Conservation (phyloP, 2,113 vertebrate species). For the Gorilla gorilla region DNA sequence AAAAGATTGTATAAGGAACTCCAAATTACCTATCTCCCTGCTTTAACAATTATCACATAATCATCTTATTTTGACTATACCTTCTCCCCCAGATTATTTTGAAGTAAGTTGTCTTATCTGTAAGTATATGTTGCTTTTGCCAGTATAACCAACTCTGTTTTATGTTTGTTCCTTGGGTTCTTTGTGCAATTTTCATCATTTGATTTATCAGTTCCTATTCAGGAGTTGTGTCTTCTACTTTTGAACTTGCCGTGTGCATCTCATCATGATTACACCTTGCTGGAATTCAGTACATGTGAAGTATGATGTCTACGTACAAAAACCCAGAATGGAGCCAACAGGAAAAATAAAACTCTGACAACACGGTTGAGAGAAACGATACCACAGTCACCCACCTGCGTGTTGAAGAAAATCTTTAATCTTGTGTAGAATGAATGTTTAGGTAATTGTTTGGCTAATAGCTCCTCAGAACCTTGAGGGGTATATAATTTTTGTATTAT, state of each 20-base stretch:
- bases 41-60: background rate
- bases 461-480: background rate
- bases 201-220: background rate
- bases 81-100: background rate
- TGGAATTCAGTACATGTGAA: constrained; percentile 23
- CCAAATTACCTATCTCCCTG: background rate
- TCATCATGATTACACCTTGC: background rate
- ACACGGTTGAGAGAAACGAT: background rate
- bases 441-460: background rate
- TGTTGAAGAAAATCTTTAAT: constrained; percentile 27
- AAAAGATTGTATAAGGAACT: background rate
- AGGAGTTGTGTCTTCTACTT: background rate
- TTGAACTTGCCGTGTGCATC: background rate
- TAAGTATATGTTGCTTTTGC: background rate
- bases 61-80: background rate
- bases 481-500: background rate
- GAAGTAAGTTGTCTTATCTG: constrained; percentile 8
- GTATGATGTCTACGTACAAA: background rate
- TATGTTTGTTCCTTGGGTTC: background rate
- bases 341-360: background rate
- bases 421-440: constrained; percentile 12
- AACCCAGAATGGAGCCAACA: background rate
- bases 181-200: background rate
- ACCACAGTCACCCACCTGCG: background rate
- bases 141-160: background rate